Conservation (phyloP, 2,797 vertebrate genomes). For the Cossypha heuglini region DNA sequence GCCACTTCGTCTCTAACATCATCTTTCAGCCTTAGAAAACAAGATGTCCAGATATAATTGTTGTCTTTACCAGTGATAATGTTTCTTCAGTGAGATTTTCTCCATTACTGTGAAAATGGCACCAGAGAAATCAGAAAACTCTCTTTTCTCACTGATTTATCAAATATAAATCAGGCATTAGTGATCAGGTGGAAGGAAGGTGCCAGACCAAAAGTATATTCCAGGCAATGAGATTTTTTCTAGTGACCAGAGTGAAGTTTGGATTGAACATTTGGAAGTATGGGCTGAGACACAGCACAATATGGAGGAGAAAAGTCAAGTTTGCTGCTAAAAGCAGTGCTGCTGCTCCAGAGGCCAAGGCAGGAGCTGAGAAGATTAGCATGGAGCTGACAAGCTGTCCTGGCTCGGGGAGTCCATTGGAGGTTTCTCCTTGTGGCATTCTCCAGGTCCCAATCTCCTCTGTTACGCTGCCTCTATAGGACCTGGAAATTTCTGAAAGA, state of each 20-base stretch:
- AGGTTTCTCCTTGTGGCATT: not conserved
- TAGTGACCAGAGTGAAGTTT: not conserved
- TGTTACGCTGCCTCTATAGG: fast-evolving
- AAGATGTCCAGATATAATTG: not conserved
- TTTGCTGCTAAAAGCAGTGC: constrained; percentile 22
- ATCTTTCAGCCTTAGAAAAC: not conserved
- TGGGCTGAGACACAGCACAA: not conserved
- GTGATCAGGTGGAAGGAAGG: not conserved
- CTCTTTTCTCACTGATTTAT: not conserved
- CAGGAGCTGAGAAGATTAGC: constrained; percentile 25
- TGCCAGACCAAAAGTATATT: not conserved
- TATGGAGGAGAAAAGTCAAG: not conserved
- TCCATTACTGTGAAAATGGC: not conserved
- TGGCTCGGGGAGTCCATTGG: not conserved
- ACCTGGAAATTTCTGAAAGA: not conserved
- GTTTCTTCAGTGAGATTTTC: not conserved
- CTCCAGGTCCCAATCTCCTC: not conserved
- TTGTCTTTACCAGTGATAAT: not conserved
- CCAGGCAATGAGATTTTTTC: not conserved
- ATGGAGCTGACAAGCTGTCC: not conserved
- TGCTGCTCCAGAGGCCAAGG: not conserved
- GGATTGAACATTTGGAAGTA: not conserved
- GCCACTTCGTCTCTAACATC: not conserved
- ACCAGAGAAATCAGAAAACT: not conserved
- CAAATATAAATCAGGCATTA: fast-evolving